phyloP scores from a whole-genome alignment of 2,888 invertebrate genomes.

The Glyphotaelius pellucidus region DNA sequence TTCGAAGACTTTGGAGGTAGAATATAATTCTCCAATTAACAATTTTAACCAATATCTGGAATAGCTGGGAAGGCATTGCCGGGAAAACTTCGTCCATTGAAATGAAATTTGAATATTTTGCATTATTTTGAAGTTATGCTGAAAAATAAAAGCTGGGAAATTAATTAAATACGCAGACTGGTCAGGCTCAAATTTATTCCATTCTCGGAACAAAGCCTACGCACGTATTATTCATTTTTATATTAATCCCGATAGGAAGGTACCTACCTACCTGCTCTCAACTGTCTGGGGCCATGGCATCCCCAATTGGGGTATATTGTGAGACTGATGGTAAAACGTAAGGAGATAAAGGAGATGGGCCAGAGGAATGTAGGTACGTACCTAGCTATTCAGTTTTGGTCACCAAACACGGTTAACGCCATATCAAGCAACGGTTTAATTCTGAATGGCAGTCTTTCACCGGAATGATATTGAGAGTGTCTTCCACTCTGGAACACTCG shows the following conservation, averaged over 20 bases:
- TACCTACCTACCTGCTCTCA: too few species aligned
- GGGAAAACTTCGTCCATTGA: conserved; percentile 42
- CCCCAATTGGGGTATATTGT: too few species aligned
- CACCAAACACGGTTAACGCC: too few species aligned
- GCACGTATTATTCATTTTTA: neutral
- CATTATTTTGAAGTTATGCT: conserved; percentile 57
- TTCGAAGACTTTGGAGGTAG: neutral
- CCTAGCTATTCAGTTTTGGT: too few species aligned
- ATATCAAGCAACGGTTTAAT: too few species aligned
- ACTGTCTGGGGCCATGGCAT: too few species aligned
- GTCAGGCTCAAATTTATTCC: conserved; percentile 54
- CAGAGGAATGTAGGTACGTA: too few species aligned
- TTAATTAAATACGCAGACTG: conserved; percentile 58
- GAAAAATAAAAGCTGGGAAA: conserved; percentile 59
- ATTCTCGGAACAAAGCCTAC: neutral
- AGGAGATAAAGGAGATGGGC: too few species aligned
- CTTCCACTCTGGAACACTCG: too few species aligned
- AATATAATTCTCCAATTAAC: conserved; percentile 16
- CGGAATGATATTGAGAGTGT: too few species aligned
- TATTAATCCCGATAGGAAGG: neutral
- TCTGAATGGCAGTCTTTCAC: too few species aligned
- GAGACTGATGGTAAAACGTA: too few species aligned
- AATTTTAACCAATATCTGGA: conserved; percentile 33
- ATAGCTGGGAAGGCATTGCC: conserved; percentile 7
- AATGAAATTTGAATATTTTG: conserved; percentile 58